Base-by-base conservation (phyloP, 2,888 invertebrate species). In the Drosophila borborema region DNA sequence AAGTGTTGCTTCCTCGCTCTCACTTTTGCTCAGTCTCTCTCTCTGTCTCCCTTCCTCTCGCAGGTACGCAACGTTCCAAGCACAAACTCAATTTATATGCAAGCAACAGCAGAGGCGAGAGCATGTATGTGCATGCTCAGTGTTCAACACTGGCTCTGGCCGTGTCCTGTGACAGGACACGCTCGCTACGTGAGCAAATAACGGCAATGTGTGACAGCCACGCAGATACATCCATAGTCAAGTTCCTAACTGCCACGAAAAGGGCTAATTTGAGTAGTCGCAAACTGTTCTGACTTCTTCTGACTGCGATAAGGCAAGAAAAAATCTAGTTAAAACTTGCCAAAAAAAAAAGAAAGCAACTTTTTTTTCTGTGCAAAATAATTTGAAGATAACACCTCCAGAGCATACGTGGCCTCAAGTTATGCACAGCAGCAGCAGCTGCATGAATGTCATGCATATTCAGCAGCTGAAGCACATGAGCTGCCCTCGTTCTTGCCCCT, bases 81-180 rank as follows among this genome's bases (percentile, higher is more conserved):
- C 64, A 66, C 73, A 86, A 84, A 84, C 87, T 87, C 82, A 89
- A 85, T 85, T 89, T 72, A 69, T 64, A 67, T 74, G 80, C 71
- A 70, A 70, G 34, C 55, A 51, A 53, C 28, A 74, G 31, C 66
- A 64, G 53, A 46, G 76, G 34, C 38, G 45, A 46, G 66, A 65
- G 56, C 20, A 45, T 55, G 10, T 34, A 60, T 63, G 55, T 72
- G 48, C 55, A 58, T 70, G 77, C 43, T 34, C 34, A 68, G 60
- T 66, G 55, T 56, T 66, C 48, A 51, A 34, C 36, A 77, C 72
- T 74, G 67, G 53, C 56, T 64, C 66, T 67, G 67, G 66, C 45
- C 66, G 62, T 80, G 68, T 83, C 73, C 89, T 86, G 67, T 89
- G 84, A 86, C 89, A 84, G 81, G 86, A 81, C 86, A 84, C 78